Evolutionary conservation across 2,113 vertebrate genomes (phyloP).

Genomic region (Pollachius pollachius): DNA sequence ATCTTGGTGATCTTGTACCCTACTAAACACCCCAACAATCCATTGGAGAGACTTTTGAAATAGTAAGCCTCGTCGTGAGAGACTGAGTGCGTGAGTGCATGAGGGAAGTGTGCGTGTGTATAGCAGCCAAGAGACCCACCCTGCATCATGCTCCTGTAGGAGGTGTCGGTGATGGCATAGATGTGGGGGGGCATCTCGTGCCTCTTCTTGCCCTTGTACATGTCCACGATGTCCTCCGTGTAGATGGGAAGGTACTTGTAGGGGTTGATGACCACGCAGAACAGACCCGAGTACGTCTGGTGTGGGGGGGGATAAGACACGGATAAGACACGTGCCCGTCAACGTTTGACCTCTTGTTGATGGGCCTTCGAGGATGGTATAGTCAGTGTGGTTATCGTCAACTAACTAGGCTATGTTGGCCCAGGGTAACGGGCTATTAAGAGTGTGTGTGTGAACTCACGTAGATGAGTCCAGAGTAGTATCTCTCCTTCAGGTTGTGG

Average conservation of each 20-base stretch:
- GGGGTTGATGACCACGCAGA: conserved; percentile 90
- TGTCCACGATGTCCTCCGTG: conserved; percentile 84
- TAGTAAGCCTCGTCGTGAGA: no score
- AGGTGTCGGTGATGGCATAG: conserved; percentile 86
- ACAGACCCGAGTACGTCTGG: conserved; percentile 89
- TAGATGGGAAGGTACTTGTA: conserved; percentile 92
- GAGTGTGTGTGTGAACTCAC: conserved; percentile 49
- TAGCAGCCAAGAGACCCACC: conserved; percentile 58
- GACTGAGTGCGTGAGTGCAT: no score
- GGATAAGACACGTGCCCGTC: no score
- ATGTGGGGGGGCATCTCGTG: conserved; percentile 90
- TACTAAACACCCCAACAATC: no score
- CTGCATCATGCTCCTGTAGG: conserved; percentile 92
- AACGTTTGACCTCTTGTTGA: no score
- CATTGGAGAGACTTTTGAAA: no score
- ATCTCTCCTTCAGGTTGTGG: conserved; percentile 80
- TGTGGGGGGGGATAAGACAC: neutral
- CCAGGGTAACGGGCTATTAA: no score
- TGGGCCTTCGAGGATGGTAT: no score
- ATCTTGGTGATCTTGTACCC: no score
- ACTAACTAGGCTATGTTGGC: no score
- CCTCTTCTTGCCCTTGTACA: conserved; percentile 92
- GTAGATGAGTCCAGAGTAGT: conserved; percentile 81
- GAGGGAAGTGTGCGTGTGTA: no score
- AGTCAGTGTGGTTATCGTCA: no score